phyloP scores from a whole-genome alignment of 2,888 invertebrate genomes.

The Cerceris rybyensis region DNA sequence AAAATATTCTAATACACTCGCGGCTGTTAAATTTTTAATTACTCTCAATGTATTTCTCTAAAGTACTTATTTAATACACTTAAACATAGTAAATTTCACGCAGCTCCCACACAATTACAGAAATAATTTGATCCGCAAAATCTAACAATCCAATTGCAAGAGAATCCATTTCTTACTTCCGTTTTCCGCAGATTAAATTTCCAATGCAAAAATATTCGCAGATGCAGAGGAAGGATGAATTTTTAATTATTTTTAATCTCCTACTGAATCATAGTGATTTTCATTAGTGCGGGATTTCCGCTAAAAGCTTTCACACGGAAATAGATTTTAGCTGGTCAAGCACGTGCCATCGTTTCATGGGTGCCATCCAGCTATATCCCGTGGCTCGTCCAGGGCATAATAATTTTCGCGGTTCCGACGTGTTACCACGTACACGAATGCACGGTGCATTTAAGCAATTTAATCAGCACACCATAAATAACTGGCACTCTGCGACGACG shows the following conservation, averaged over 20 bases:
- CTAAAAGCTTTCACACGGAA: not conserved
- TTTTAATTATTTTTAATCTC: not conserved
- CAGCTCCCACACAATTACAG: too few relatives aligned
- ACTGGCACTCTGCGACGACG: not conserved
- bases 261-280: not conserved
- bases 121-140: too few relatives aligned
- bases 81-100: too few relatives aligned
- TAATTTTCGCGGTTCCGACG: slow-evolving; percentile 22
- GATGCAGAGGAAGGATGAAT: too few relatives aligned
- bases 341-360: not conserved
- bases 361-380: slow-evolving; percentile 2
- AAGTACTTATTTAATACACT: too few relatives aligned
- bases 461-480: slow-evolving; percentile 20
- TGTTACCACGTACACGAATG: slow-evolving; percentile 3
- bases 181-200: too few relatives aligned
- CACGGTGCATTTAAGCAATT: slow-evolving; percentile 22
- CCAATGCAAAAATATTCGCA: too few relatives aligned
- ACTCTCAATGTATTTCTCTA: too few relatives aligned
- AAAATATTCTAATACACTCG: too few relatives aligned
- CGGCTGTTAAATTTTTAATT: too few relatives aligned
- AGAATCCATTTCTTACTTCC: too few relatives aligned
- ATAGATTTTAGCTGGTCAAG: slow-evolving; percentile 2
- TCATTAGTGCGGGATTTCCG: not conserved
- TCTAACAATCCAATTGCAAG: too few relatives aligned
- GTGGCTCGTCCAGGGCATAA: slow-evolving; percentile 9